These are phyloP conservation scores for Pseudochromis fuscus DNA, from an alignment of 2,797 vertebrate genomes.

Conservation along the genomic window DNA sequence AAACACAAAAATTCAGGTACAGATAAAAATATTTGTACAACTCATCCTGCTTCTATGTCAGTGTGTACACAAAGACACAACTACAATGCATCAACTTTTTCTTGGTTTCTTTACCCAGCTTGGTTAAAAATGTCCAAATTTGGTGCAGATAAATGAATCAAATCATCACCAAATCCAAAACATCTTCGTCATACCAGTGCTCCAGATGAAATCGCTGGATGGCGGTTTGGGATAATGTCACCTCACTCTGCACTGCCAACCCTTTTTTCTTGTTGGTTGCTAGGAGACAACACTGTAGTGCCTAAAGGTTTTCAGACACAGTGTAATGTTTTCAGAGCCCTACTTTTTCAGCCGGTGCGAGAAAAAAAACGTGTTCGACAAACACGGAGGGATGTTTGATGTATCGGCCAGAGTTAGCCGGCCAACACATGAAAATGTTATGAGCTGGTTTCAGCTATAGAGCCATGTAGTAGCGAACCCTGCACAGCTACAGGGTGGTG, in stretches of 20 bases:
- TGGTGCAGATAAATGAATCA: not conserved
- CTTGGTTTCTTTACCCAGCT: not conserved
- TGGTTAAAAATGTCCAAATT: constrained; percentile 5
- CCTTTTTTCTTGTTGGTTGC: constrained; percentile 81
- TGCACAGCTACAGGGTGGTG: not conserved
- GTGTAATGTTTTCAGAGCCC: constrained; percentile 62
- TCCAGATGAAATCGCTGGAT: constrained; percentile 53
- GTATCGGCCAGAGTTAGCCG: not conserved
- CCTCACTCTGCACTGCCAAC: constrained; percentile 69
- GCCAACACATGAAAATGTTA: not conserved
- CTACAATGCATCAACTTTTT: constrained; percentile 13
- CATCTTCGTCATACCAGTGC: constrained; percentile 2
- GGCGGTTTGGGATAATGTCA: constrained; percentile 73
- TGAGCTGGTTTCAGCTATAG: not conserved
- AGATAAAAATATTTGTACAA: constrained; percentile 31
- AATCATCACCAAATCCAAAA: constrained; percentile 9
- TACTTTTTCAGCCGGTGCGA: constrained; percentile 56
- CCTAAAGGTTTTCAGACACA: constrained; percentile 76
- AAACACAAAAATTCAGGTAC: constrained; percentile 43
- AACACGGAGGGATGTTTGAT: constrained; percentile 7
- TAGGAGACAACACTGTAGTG: constrained; percentile 81
- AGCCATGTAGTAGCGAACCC: not conserved
- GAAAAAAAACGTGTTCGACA: constrained; percentile 28
- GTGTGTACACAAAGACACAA: too few species aligned
- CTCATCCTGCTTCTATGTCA: constrained; percentile 7